These are phyloP conservation scores for Sphenopsis melanotis DNA, from an alignment of 2,797 vertebrate species.

Conservation along the genomic window DNA sequence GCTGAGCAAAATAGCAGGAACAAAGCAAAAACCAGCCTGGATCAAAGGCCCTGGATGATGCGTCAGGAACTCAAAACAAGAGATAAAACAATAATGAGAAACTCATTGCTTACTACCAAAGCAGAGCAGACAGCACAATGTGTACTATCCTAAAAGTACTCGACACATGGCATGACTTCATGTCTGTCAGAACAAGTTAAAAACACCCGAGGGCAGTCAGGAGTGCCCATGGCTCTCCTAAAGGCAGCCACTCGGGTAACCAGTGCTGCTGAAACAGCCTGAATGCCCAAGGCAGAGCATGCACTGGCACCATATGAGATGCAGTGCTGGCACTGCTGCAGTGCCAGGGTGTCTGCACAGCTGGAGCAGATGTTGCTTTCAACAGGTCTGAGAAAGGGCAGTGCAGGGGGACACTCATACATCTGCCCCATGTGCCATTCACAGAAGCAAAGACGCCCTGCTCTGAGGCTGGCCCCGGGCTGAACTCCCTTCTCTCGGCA, in stretches of 20 bases:
- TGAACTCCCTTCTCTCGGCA: not conserved
- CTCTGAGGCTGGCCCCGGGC: not conserved
- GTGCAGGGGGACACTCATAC: not conserved
- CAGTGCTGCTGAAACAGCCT: fast-evolving
- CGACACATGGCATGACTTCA: not conserved
- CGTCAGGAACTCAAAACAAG: not conserved
- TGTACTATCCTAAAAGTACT: not conserved
- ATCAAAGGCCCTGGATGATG: not conserved
- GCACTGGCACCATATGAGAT: fast-evolving
- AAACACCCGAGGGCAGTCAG: not conserved
- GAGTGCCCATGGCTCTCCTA: not conserved
- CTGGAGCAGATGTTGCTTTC: not conserved
- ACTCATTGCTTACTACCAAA: not conserved
- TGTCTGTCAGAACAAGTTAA: not conserved
- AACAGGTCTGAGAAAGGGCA: not conserved
- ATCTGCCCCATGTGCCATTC: fast-evolving
- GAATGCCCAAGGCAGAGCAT: not conserved
- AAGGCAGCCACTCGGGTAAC: fast-evolving
- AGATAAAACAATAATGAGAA: not conserved
- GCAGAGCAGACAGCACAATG: not conserved
- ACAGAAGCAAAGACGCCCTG: not conserved
- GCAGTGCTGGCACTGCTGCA: not conserved
- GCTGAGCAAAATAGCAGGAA: not conserved
- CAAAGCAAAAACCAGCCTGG: not conserved
- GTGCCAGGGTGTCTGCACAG: not conserved